phyloP scores from a whole-genome alignment of 2,113 vertebrate species.

The Elgaria multicarinata region DNA sequence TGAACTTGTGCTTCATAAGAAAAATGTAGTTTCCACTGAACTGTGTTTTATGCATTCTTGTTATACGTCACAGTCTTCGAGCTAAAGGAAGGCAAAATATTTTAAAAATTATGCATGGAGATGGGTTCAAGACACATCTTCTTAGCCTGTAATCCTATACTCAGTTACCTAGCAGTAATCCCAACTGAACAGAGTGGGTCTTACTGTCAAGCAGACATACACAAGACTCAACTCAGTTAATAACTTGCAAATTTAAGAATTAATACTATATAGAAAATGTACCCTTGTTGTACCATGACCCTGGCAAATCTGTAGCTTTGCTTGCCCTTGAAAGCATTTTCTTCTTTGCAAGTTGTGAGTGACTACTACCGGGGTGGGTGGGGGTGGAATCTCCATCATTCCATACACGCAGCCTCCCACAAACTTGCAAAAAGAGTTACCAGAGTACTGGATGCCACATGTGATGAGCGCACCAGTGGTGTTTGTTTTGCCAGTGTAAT shows the following conservation, averaged over 20 bases:
- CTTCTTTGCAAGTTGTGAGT: background rate
- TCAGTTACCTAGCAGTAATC: background rate
- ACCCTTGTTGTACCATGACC: background rate
- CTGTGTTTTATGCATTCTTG: background rate
- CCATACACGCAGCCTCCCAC: background rate
- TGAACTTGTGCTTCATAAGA: background rate
- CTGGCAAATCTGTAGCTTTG: background rate
- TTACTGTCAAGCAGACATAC: background rate
- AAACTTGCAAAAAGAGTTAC: background rate
- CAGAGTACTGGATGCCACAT: background rate
- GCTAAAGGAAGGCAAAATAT: background rate
- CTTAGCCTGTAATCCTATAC: background rate
- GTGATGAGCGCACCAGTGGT: background rate
- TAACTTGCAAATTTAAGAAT: background rate
- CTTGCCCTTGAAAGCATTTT: background rate
- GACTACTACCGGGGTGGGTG: no score
- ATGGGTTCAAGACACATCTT: background rate
- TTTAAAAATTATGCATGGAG: background rate
- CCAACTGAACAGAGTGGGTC: background rate
- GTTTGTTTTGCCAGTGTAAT: constrained; percentile 74
- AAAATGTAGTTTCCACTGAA: background rate
- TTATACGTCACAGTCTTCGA: background rate
- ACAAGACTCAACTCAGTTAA: background rate
- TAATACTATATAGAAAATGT: background rate
- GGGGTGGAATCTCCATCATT: background rate